phyloP scores from a whole-genome alignment of 2,113 vertebrate species.

The Gopherus flavomarginatus region DNA sequence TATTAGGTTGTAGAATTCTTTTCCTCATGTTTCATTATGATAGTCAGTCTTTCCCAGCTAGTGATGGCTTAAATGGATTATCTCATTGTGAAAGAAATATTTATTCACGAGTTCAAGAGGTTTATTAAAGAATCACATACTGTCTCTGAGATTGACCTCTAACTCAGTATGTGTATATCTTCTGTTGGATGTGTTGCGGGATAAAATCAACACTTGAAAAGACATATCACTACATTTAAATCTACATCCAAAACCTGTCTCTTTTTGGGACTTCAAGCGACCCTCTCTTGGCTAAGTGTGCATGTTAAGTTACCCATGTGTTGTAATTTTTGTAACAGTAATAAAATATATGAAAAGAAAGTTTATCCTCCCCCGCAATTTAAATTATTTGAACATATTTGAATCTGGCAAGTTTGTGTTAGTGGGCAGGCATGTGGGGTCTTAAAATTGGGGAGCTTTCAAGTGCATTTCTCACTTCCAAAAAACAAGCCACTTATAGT shows the following conservation, averaged over 20 bases:
- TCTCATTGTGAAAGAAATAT: conserved; percentile 36
- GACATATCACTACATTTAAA: not conserved
- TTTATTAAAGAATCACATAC: conserved; percentile 15
- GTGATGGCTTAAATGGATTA: conserved; percentile 46
- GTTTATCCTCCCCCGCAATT: not conserved
- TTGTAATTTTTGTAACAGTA: not conserved
- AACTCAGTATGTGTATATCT: not conserved
- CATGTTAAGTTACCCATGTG: not conserved
- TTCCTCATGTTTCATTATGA: conserved; percentile 16
- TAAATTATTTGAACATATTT: not conserved
- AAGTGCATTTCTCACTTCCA: not conserved
- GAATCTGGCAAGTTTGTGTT: not conserved
- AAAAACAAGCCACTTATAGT: not conserved
- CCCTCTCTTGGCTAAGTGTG: not conserved
- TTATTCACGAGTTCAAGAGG: conserved; percentile 29
- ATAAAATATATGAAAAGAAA: not conserved
- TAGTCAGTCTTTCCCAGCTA: not conserved
- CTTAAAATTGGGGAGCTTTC: not conserved
- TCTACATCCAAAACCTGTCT: not conserved
- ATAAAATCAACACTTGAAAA: conserved; percentile 10
- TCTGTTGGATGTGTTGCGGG: not conserved
- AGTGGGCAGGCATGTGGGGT: not conserved
- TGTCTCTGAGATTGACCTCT: conserved; percentile 19
- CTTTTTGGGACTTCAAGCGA: not conserved
- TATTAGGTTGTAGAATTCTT: not conserved